A percentile compares a stretch with the other conserved stretches of the same genome.
These are phyloP conservation scores for Steinernema scapterisci DNA, from an alignment of 2,888 invertebrate genomes.

Conservation along the genomic window DNA sequence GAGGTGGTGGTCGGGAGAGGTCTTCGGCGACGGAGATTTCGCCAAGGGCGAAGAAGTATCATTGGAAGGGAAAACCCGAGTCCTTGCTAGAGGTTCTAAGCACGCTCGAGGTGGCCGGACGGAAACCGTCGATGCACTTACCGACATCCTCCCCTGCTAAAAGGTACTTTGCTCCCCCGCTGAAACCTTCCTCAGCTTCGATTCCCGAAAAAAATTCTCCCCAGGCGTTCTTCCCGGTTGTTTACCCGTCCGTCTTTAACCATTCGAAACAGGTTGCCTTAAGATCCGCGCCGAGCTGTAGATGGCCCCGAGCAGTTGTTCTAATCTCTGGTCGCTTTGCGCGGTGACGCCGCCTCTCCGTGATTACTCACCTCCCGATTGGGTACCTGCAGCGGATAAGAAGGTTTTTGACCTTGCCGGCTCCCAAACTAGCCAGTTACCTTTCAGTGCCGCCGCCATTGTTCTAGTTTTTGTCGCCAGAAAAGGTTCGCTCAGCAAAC, in stretches of 20 bases:
- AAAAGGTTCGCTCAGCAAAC: too few species aligned
- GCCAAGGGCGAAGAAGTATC: constrained; percentile 7
- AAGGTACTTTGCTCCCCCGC: constrained; percentile 23
- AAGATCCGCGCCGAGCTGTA: not conserved
- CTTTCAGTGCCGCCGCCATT: too few species aligned
- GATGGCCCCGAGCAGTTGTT: constrained; percentile 1
- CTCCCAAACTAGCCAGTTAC: too few species aligned
- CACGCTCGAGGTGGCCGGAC: constrained; percentile 20
- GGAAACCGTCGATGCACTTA: constrained; percentile 15
- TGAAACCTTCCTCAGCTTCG: not conserved
- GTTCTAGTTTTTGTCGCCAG: too few species aligned
- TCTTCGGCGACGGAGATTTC: not conserved
- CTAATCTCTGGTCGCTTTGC: constrained; percentile 18
- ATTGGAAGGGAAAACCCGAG: constrained; percentile 20
- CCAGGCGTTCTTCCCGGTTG: constrained; percentile 21
- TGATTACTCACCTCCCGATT: not conserved
- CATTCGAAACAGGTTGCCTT: constrained; percentile 14
- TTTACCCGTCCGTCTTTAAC: constrained; percentile 27
- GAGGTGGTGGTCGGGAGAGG: not conserved
- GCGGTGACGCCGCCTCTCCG: not conserved
- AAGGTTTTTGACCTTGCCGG: too few species aligned
- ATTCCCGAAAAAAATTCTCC: not conserved
- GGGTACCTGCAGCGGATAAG: too few species aligned
- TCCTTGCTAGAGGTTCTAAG: not conserved
- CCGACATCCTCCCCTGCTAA: constrained; percentile 1